These are phyloP conservation scores for Notoglanidium macrostoma DNA, from an alignment of 2,797 vertebrate species.

Conservation along the genomic window DNA sequence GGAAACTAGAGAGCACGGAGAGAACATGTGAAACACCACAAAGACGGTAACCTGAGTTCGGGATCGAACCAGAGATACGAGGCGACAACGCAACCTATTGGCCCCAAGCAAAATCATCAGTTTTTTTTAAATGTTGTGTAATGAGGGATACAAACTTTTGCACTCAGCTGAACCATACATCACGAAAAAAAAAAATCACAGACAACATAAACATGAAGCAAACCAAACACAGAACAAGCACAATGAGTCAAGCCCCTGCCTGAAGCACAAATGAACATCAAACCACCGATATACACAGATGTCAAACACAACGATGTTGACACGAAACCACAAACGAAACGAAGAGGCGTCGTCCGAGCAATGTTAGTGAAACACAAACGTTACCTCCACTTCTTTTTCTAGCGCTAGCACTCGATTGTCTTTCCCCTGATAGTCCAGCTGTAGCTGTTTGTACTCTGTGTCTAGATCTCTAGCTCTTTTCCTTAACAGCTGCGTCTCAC, in stretches of 20 bases:
- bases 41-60: not conserved
- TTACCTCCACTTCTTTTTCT: slow-evolving; percentile 83
- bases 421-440: slow-evolving; percentile 81
- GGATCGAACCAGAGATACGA: not conserved
- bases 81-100: not conserved
- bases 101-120: too few species aligned
- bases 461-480: slow-evolving; percentile 84
- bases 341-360: slow-evolving; percentile 15
- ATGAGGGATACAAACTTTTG: slow-evolving; percentile 8
- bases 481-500: slow-evolving; percentile 82
- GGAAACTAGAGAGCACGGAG: not conserved
- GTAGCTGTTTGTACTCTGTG: slow-evolving; percentile 83
- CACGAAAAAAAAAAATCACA: slow-evolving; percentile 3
- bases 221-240: slow-evolving; percentile 9
- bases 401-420: slow-evolving; percentile 78
- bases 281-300: slow-evolving; percentile 12
- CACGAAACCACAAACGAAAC: slow-evolving; percentile 32
- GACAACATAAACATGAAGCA: slow-evolving; percentile 25
- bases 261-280: slow-evolving; percentile 9
- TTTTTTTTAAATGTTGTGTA: too few species aligned
- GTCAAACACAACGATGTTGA: slow-evolving; percentile 27
- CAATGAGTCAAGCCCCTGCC: not conserved
- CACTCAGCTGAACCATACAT: not conserved
- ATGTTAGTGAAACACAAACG: slow-evolving; percentile 13
- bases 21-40: not conserved